phyloP scores from a whole-genome alignment of 2,888 invertebrate species.

The Danaus chrysippus region DNA sequence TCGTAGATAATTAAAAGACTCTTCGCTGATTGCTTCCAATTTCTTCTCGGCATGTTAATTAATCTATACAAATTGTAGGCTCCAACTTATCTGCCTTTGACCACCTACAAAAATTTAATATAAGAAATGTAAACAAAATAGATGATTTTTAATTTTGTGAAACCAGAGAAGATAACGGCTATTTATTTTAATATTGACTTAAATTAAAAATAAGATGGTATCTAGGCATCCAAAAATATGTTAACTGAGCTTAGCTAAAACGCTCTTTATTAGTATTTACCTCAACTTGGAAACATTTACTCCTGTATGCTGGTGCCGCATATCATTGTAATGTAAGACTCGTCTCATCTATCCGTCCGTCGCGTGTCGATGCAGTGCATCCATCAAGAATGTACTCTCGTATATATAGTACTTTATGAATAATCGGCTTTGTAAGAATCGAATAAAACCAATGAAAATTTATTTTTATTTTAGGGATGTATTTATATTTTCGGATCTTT shows the following conservation, averaged over 20 bases:
- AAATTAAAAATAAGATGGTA: too few relatives aligned
- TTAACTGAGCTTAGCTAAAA: background rate
- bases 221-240: too few relatives aligned
- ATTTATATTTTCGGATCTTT: background rate
- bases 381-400: conserved; percentile 47
- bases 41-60: conserved; percentile 26
- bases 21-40: conserved; percentile 33
- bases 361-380: conserved; percentile 54
- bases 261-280: background rate
- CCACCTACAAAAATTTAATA: conserved; percentile 5
- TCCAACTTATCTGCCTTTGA: conserved; percentile 20
- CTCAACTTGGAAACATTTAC: background rate
- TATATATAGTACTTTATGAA: conserved; percentile 36
- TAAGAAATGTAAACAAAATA: background rate
- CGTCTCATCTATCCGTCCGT: conserved; percentile 56
- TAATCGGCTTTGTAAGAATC: conserved; percentile 23
- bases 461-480: background rate
- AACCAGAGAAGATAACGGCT: background rate
- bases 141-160: background rate
- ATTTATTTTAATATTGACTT: too few relatives aligned
- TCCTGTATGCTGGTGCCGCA: background rate
- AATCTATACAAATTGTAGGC: conserved; percentile 30
- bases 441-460: background rate
- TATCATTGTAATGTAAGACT: conserved; percentile 56
- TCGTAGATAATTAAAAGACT: conserved; percentile 34